These are phyloP conservation scores for Sylvilagus floridanus DNA, from an alignment of 2,797 vertebrate species.

Conservation along the genomic window DNA sequence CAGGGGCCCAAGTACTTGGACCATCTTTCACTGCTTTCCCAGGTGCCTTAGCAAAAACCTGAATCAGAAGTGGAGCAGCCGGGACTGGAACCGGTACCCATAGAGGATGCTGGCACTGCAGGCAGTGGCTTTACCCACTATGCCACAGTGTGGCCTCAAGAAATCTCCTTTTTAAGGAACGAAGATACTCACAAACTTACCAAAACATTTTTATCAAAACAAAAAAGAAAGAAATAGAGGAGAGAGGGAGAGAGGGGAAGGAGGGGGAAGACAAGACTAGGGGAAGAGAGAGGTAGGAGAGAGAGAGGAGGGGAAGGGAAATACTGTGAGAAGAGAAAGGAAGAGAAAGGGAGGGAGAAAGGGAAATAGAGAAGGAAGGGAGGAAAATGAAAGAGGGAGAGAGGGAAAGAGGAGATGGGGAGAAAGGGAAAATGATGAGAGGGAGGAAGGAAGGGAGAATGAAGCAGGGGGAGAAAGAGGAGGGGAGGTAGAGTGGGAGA, in stretches of 20 bases:
- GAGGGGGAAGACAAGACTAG: background rate
- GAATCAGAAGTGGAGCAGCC: no score
- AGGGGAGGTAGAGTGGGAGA: no score
- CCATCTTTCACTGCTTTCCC: no score
- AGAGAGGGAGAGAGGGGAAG: background rate
- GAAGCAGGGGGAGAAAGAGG: background rate
- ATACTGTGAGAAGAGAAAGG: no score
- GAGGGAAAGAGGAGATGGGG: no score
- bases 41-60: no score
- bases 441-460: background rate
- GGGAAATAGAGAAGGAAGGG: background rate
- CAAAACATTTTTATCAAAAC: constrained; percentile 43
- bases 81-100: no score
- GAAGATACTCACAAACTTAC: background rate
- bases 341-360: no score
- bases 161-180: background rate
- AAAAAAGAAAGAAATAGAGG: background rate
- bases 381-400: background rate
- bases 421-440: background rate
- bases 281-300: background rate
- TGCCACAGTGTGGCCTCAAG: background rate
- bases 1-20: no score
- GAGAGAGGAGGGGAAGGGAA: no score
- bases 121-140: no score
- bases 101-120: no score